Base-by-base conservation (phyloP, 2,113 vertebrate genomes). In the Trogon melanurus region DNA sequence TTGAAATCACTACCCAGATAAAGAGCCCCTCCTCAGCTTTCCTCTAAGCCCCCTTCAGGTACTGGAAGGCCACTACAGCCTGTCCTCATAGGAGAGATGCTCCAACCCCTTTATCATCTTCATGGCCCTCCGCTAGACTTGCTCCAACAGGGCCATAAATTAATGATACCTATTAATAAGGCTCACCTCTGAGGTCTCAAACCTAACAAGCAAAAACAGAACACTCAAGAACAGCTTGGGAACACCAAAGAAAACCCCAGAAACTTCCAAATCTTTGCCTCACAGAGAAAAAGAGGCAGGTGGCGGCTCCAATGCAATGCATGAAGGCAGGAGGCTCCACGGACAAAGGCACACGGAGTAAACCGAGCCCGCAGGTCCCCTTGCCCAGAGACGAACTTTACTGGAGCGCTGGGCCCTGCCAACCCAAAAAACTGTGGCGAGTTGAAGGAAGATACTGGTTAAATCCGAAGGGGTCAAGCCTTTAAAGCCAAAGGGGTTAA, bases 391-490 rank as follows among this genome's bases (percentile, higher is more conserved):
- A 2, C 2, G 2, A 9, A 16, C 54, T 25, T 3, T 32, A 5
- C 26, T 3, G 18, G 6, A 18, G 36, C 7, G 6, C 29, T 13
- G 36, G 5, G 45, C 56, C 32, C 22, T 6, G 34, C 18, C 50
- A 12, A 6, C 15, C 5, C 44, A 5, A 16, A 20, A 8, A 34
- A 6, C 36, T 0, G 19, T 0, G 30, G 16, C 2, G 20, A 30
- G 11, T 6, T 8, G 29, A 9, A 9, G 2, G 20, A 6, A 27
- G 45, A 5, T 0, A n/a, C 5, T 3, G 3, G 3, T 0, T 5
- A 30, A 57, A 56, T 2, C n/a, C 16, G 2, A 32, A n/a, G 9
- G 14, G 9, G 15, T 3, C 36, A 10, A 50, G 50, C 8, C 21
- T 51, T 51, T 51, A 29, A 10, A 11, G 5, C 58, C 6, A 8